Conservation (phyloP, 1,140 invertebrate species). For the Tyrophagus putrescentiae region DNA sequence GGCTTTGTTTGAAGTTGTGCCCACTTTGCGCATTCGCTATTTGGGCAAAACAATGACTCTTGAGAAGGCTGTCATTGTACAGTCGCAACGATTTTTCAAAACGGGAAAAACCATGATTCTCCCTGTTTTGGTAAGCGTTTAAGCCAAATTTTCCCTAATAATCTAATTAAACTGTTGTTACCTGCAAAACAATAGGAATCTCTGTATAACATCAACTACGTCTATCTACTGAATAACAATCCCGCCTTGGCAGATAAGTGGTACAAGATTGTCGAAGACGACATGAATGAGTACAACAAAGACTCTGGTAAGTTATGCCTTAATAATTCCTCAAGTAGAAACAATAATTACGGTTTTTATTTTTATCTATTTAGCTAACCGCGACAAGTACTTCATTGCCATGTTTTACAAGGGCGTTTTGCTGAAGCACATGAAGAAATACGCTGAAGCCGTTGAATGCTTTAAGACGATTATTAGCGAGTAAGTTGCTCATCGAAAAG, state of each 20-base stretch:
- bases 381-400: slow-evolving; percentile 16
- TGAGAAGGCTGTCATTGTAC: slow-evolving; percentile 16
- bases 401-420: slow-evolving; percentile 17
- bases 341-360: not conserved
- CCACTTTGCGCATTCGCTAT: slow-evolving; percentile 8
- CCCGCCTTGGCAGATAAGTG: slow-evolving; percentile 3
- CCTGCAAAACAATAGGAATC: slow-evolving; percentile 14
- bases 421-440: slow-evolving; percentile 8
- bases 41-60: slow-evolving; percentile 16
- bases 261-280: slow-evolving; percentile 6
- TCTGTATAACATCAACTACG: slow-evolving; percentile 18
- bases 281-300: slow-evolving; percentile 2
- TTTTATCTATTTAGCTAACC: not conserved
- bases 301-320: not conserved
- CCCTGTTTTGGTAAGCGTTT: slow-evolving; percentile 15
- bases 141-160: no score
- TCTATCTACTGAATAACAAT: slow-evolving; percentile 11
- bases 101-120: slow-evolving; percentile 5
- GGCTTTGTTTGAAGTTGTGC: slow-evolving; percentile 10
- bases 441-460: slow-evolving; percentile 7
- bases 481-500: not conserved
- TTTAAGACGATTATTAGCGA: slow-evolving; percentile 16
- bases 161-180: no score
- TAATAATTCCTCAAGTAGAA: not conserved
- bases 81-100: slow-evolving; percentile 5